Conservation (phyloP, 2,113 vertebrate species). For the Protomyctophum bolini region DNA sequence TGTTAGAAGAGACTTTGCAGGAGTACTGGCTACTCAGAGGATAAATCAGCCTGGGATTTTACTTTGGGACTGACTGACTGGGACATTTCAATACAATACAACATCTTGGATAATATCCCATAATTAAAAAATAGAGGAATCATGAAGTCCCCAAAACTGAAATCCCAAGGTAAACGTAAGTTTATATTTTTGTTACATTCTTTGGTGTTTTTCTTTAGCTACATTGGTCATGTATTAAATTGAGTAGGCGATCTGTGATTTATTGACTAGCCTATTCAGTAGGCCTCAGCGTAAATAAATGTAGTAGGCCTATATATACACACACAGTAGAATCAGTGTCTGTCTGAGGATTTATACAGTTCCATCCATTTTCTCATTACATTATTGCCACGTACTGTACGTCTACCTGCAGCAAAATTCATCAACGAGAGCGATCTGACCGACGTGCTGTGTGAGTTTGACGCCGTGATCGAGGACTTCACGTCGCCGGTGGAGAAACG, state of each 20-base stretch:
- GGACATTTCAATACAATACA: slow-evolving; percentile 2
- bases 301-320: too few species aligned
- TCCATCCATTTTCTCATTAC: too few species aligned
- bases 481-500: slow-evolving; percentile 87
- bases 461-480: slow-evolving; percentile 93
- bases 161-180: slow-evolving; percentile 59
- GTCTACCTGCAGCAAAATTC: slow-evolving; percentile 35
- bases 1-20: slow-evolving; percentile 12
- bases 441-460: slow-evolving; percentile 91
- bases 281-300: background rate
- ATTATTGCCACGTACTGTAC: too few species aligned
- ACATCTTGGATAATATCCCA: slow-evolving; percentile 21
- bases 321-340: too few species aligned
- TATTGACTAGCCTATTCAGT: background rate
- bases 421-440: slow-evolving; percentile 75
- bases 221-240: background rate
- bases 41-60: slow-evolving; percentile 1
- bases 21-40: background rate
- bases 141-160: slow-evolving; percentile 80
- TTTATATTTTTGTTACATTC: background rate
- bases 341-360: too few species aligned
- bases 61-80: background rate
- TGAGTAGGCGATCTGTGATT: background rate
- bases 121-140: slow-evolving; percentile 9
- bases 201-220: background rate